Conservation (phyloP, 2,888 invertebrate species). For the Spodoptera littoralis region DNA sequence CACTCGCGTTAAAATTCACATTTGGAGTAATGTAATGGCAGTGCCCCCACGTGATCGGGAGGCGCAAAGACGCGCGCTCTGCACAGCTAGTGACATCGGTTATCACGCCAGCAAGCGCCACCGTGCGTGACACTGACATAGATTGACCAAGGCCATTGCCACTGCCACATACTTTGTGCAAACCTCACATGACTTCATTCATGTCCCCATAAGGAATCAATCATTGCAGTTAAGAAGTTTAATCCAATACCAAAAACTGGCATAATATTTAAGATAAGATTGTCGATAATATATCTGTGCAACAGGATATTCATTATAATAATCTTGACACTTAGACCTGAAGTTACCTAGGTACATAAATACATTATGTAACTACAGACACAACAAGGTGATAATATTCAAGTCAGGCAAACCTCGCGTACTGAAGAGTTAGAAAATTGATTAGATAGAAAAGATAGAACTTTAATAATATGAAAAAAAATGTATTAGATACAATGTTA, state of each 20-base stretch:
- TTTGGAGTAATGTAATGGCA: slow-evolving; percentile 14
- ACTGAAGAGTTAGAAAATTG: not conserved
- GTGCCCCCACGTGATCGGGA: slow-evolving; percentile 46
- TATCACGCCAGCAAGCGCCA: slow-evolving; percentile 58
- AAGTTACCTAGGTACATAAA: no score
- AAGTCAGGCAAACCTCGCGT: not conserved
- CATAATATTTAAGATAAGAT: slow-evolving; percentile 32
- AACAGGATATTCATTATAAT: slow-evolving; percentile 8
- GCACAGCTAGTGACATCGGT: slow-evolving; percentile 41
- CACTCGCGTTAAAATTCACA: slow-evolving; percentile 23
- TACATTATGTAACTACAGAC: slow-evolving; percentile 26
- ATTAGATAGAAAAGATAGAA: no score
- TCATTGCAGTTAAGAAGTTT: slow-evolving; percentile 39
- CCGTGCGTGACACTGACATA: slow-evolving; percentile 69
- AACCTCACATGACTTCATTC: slow-evolving; percentile 58
- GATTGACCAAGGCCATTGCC: slow-evolving; percentile 63
- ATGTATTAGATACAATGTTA: no score
- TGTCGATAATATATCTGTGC: slow-evolving; percentile 14
- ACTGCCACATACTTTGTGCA: slow-evolving; percentile 49
- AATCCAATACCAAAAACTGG: slow-evolving; percentile 25
- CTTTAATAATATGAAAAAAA: no score
- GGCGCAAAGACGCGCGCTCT: slow-evolving; percentile 13
- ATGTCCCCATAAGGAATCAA: slow-evolving; percentile 42
- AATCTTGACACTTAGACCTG: slow-evolving; percentile 10
- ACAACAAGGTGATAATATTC: slow-evolving; percentile 18